Evolutionary conservation across 1,140 invertebrate species (phyloP).

Genomic region (Ips typographus): DNA sequence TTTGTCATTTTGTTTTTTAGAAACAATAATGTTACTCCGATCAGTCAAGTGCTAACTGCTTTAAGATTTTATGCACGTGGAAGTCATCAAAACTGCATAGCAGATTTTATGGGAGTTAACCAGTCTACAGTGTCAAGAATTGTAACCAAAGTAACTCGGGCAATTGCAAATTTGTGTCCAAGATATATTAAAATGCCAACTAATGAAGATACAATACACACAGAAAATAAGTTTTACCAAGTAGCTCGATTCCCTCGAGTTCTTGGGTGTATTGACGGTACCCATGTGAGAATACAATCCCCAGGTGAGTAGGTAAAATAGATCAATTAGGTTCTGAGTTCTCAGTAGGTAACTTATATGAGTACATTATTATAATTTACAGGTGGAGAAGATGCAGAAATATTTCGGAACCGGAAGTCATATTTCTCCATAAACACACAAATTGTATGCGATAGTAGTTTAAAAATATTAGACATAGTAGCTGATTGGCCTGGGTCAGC

Average conservation of each 20-base stretch:
- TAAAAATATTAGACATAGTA: slow-evolving; percentile 47
- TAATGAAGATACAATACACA: neutral
- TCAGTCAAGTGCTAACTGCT: slow-evolving; percentile 29
- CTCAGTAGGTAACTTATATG: neutral
- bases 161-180: neutral
- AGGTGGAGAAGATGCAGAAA: slow-evolving; percentile 44
- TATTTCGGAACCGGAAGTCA: slow-evolving; percentile 50
- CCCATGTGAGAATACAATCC: slow-evolving; percentile 35
- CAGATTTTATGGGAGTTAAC: slow-evolving; percentile 32
- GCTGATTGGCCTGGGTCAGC: slow-evolving; percentile 49
- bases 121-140: slow-evolving; percentile 21
- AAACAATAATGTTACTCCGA: slow-evolving; percentile 28
- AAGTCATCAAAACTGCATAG: slow-evolving; percentile 8
- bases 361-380: slow-evolving; percentile 7
- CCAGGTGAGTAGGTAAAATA: slow-evolving; percentile 20
- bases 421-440: slow-evolving; percentile 52
- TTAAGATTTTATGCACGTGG: slow-evolving; percentile 30
- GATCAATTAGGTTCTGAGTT: neutral
- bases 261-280: slow-evolving; percentile 33
- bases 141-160: slow-evolving; percentile 14
- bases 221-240: slow-evolving; percentile 20
- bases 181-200: slow-evolving; percentile 10
- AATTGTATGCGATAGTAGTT: slow-evolving; percentile 42
- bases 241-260: slow-evolving; percentile 26
- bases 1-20: slow-evolving; percentile 23